Evolutionary conservation across 2,888 invertebrate genomes (phyloP).

Genomic region (Atrina japonica): DNA sequence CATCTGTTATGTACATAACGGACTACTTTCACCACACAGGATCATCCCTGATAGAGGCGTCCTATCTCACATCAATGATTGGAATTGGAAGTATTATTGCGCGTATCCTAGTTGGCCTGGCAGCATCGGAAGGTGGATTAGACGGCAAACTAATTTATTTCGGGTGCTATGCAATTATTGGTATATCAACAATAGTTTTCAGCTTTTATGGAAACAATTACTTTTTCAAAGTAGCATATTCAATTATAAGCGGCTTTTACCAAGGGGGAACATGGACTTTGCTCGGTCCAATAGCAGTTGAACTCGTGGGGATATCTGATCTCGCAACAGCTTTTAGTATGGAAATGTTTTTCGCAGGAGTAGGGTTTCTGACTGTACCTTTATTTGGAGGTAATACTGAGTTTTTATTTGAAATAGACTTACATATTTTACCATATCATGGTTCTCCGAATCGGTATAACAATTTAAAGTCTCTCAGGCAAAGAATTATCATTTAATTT

Average conservation of each 20-base stretch:
- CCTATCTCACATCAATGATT: conserved; percentile 18
- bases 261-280: conserved; percentile 20
- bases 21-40: conserved; percentile 12
- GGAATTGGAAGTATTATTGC: conserved; percentile 24
- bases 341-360: conserved; percentile 16
- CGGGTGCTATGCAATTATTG: conserved; percentile 4
- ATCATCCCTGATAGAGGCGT: conserved; percentile 11
- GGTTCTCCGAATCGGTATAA: no score
- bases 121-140: not conserved
- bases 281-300: conserved; percentile 22
- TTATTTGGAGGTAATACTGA: conserved; percentile 19
- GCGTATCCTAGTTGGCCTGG: conserved; percentile 16
- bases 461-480: no score
- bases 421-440: no score
- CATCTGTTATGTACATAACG: conserved; percentile 1
- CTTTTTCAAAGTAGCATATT: not conserved
- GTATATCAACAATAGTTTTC: not conserved
- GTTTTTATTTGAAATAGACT: no score
- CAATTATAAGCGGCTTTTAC: conserved; percentile 8
- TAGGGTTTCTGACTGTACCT: conserved; percentile 11
- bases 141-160: conserved; percentile 17
- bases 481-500: no score
- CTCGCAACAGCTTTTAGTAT: conserved; percentile 17
- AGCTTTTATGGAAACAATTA: conserved; percentile 6
- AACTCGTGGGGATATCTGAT: conserved; percentile 5